Evolutionary conservation across 2,888 invertebrate species (phyloP).

Genomic region (Papilio gigon): DNA sequence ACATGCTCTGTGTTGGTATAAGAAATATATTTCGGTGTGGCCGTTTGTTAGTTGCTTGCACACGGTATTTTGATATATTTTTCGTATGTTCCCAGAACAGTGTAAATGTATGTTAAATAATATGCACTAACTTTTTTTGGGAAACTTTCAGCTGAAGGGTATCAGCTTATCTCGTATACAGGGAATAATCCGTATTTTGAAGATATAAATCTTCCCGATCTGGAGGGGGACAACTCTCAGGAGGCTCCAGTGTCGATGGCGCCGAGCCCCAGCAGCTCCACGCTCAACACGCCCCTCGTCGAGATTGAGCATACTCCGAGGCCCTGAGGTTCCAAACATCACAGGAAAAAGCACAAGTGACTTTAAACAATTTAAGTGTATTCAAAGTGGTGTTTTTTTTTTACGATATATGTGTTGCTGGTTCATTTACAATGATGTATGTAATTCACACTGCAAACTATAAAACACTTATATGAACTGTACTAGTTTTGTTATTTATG

Average conservation of each 20-base stretch:
- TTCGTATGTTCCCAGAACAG: constrained; percentile 2
- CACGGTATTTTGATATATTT: background rate
- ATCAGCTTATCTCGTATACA: constrained; percentile 82
- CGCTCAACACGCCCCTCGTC: constrained; percentile 74
- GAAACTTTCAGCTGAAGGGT: constrained; percentile 79
- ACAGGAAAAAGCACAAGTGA: constrained; percentile 20
- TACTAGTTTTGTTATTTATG: background rate
- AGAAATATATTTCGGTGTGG: background rate
- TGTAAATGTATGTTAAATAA: constrained; percentile 9
- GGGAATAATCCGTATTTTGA: constrained; percentile 81
- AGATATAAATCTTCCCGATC: constrained; percentile 72
- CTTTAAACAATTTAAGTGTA: constrained; percentile 1
- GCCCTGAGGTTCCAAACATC: constrained; percentile 55
- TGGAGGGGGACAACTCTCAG: constrained; percentile 68
- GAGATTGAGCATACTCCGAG: constrained; percentile 60
- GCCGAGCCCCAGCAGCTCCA: constrained; percentile 58
- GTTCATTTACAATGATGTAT: background rate
- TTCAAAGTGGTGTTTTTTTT: background rate
- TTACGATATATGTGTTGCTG: background rate
- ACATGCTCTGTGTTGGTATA: background rate
- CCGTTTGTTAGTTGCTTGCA: constrained; percentile 21
- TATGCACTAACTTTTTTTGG: constrained; percentile 48
- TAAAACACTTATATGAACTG: too few relatives aligned
- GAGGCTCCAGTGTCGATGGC: constrained; percentile 55
- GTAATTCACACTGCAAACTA: background rate